Evolutionary conservation across 2,888 invertebrate species (phyloP), one percentile per base, ranked within the genome.

Genomic region (Standfussiana lucernea): DNA sequence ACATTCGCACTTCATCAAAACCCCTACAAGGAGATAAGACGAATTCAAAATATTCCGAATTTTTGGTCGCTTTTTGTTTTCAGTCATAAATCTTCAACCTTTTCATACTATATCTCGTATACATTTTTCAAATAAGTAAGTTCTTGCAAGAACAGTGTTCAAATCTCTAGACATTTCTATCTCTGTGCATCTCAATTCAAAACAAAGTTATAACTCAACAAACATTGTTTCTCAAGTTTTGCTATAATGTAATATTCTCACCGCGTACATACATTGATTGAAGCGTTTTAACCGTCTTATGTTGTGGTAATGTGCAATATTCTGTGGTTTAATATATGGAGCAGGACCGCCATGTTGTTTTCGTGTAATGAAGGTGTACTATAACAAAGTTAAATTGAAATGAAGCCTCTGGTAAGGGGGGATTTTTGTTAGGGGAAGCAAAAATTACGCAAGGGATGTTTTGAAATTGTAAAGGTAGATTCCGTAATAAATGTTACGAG

Each of bases 281-380:
- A 75, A 42, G 72, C 62, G 71, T 69, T 72, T 80, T 53, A 75
- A 42, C 71, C 62, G 71, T 69, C 73, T 80, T 53, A 72, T 37
- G n/a, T 32, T 84, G 86, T 67, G 79, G 82, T 73, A 62, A 77
- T 71, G 72, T 75, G 74, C 61, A 81, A 85, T 75, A 69, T 62
- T 78, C 71, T 77, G 84, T 42, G 87, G 86, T 87, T 75, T 77
- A 45, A 77, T 85, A 78, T 87, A 72, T 79, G 45, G 73, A 75
- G 18, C 67, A 59, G 65, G 45, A 47, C 47, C 32, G 35, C 42
- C 40, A 70, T 75, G 53, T 70, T 50, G 45, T 76, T 79, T 28
- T 37, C 18, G 47, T 42, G 68, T 42, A 67, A 83, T 64, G 37
- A 69, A 82, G 59, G 77, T 72, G 37, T 70, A 37, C 7, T 40